These are phyloP conservation scores for Tadarida brasiliensis DNA, from an alignment of 2,797 vertebrate species.

Conservation along the genomic window DNA sequence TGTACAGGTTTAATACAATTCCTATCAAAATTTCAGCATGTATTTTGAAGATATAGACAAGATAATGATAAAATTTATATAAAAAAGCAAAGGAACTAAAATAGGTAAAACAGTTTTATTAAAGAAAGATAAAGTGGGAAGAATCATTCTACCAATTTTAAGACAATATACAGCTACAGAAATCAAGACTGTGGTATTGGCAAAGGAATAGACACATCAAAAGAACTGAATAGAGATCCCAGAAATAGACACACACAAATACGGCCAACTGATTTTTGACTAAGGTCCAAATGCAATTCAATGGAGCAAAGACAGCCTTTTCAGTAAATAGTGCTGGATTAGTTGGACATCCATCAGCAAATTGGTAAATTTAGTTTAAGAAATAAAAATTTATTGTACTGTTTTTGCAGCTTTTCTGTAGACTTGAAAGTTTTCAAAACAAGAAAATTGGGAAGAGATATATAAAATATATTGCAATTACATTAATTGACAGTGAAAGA, in stretches of 20 bases:
- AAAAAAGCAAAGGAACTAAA: conserved; percentile 41
- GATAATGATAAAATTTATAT: conserved; percentile 55
- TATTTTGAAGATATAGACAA: conserved; percentile 47
- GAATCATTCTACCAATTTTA: conserved; percentile 55
- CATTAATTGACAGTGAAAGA: conserved; percentile 60
- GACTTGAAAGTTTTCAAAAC: conserved; percentile 61
- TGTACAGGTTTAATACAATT: conserved; percentile 36
- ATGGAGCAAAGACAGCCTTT: conserved; percentile 38
- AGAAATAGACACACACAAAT: conserved; percentile 56
- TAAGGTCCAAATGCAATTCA: conserved; percentile 65
- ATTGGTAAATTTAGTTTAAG: conserved; percentile 52
- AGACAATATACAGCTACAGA: conserved; percentile 40
- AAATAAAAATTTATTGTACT: neutral
- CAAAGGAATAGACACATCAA: conserved; percentile 59
- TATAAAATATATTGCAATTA: conserved; percentile 48
- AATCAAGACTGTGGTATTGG: neutral
- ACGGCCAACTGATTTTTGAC: conserved; percentile 41
- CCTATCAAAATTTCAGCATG: conserved; percentile 27
- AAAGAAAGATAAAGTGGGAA: conserved; percentile 1
- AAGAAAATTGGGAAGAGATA: conserved; percentile 13
- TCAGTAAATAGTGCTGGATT: conserved; percentile 9
- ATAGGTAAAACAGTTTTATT: conserved; percentile 51
- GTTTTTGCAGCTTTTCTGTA: conserved; percentile 24
- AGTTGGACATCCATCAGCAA: conserved; percentile 27
- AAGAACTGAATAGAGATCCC: conserved; percentile 56